Evolutionary conservation across 2,113 vertebrate genomes (phyloP), one percentile per base, ranked within the genome.

Genomic region (Cyphomyrus discorhynchus): DNA sequence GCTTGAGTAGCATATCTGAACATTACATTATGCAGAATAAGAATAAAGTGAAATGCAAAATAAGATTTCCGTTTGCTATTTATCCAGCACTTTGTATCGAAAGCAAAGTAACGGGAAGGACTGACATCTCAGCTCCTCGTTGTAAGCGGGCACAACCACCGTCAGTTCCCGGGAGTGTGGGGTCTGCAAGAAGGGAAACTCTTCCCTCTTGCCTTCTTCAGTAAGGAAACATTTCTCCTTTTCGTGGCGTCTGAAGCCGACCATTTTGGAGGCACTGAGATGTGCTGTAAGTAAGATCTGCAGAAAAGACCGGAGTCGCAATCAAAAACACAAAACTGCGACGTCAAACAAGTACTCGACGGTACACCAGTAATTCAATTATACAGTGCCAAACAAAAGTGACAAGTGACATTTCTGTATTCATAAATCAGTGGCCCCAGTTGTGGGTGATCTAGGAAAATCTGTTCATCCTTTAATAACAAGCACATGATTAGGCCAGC

Each of bases 141-240:
- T 98, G 94, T 99, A 99, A 0, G 98, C 97, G 49, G 98, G 98
- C 86, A 99, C 96, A 4, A 99, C 94, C 2, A 99, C 96, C 21
- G 98, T 98, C 0, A 99, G 96, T 15, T 97, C 97, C 89, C 93
- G 95, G 11, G 97, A 96, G n/a, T 96, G 91, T 0, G 95, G 93
- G 89, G 98, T 98, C 4, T 92, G 95, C 47, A 99, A 94, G 89
- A 95, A 97, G n/a, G 97, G 97, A 46, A 98, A 96, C 24, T 89
- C 86, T 77, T 96, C 94, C 90, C 95, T 96, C 90, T 94, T 92
- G 84, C 96, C 96, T 1, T 94, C 91, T 13, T 92, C 89, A 0
- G 94, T 96, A 58, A 96, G 2, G 56, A 98, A 99, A 91, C 93
- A 95, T 89, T 97, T 98, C 91, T 99, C 97, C 91, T 97, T 95